phyloP scores from a whole-genome alignment of 1,140 invertebrate species.

The Palaemon carinicauda region DNA sequence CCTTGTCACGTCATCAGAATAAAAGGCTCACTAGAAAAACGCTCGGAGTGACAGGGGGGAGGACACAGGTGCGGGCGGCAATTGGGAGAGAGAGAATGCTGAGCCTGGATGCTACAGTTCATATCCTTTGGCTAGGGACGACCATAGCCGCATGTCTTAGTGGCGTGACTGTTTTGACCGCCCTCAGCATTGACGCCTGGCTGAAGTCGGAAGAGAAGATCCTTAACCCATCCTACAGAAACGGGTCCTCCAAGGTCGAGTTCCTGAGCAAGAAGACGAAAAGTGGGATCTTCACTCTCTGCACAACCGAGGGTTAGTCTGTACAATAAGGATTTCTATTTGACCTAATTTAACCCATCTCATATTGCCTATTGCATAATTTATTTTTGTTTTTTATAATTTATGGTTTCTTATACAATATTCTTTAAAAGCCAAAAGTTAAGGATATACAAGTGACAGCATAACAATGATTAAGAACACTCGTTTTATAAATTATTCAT shows the following conservation, averaged over 20 bases:
- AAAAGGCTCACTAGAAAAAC: too few species aligned
- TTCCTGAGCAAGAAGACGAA: constrained; percentile 17
- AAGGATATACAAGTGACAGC: too few species aligned
- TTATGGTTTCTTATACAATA: too few species aligned
- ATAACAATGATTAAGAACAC: too few species aligned
- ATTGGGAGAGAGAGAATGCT: not conserved
- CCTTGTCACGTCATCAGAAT: not conserved
- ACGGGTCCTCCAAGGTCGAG: constrained; percentile 44
- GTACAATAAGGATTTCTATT: not conserved
- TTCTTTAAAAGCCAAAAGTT: not conserved
- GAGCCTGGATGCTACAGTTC: constrained; percentile 2
- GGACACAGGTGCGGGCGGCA: not conserved
- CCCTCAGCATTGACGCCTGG: constrained; percentile 7
- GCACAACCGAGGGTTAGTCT: constrained; percentile 35
- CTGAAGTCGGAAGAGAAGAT: constrained; percentile 9
- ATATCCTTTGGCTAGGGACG: constrained; percentile 35
- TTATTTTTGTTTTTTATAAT: not conserved
- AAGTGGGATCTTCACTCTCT: constrained; percentile 35
- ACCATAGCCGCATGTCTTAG: constrained; percentile 7
- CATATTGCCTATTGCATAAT: not conserved
- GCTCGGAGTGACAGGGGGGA: not conserved
- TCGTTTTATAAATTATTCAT: too few species aligned
- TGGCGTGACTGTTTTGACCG: constrained; percentile 14
- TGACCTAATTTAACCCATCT: too few species aligned
- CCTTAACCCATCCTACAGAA: constrained; percentile 33